phyloP scores from a whole-genome alignment of 2,113 vertebrate genomes.

The Xenopus laevis region DNA sequence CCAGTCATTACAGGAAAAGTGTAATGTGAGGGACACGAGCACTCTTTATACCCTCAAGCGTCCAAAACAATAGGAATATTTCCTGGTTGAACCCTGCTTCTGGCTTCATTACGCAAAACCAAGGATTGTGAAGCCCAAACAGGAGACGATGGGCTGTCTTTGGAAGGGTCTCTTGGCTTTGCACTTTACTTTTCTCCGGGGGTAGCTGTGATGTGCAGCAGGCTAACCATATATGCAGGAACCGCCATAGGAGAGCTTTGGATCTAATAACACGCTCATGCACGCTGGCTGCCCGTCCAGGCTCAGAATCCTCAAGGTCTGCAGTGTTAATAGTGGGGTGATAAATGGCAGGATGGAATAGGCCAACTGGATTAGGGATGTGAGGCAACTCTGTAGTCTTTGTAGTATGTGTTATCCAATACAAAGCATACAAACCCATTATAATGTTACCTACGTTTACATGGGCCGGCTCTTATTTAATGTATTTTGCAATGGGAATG shows the following conservation, averaged over 20 bases:
- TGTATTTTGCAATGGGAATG: background rate
- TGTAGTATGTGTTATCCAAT: conserved; percentile 40
- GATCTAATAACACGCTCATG: conserved; percentile 8
- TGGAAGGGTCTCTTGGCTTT: conserved; percentile 5
- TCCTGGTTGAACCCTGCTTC: conserved; percentile 16
- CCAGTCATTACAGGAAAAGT: conserved; percentile 72
- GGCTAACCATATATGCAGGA: conserved; percentile 57
- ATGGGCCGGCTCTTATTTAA: background rate
- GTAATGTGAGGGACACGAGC: conserved; percentile 69
- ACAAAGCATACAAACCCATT: conserved; percentile 12
- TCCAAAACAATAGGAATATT: conserved; percentile 18
- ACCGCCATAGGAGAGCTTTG: conserved; percentile 46
- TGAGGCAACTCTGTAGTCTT: conserved; percentile 17
- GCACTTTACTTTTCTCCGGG: conserved; percentile 43
- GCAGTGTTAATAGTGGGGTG: background rate
- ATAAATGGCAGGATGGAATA: background rate
- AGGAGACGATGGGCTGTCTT: conserved; percentile 1
- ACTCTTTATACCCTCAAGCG: background rate
- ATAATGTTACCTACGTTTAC: conserved; percentile 16
- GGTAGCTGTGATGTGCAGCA: conserved; percentile 30
- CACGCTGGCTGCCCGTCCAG: background rate
- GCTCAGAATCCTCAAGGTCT: background rate
- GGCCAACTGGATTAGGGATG: conserved; percentile 3
- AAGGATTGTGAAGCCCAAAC: conserved; percentile 16
- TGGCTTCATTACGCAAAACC: conserved; percentile 25